These are phyloP conservation scores for Auanema freiburgensis DNA, from an alignment of 2,888 invertebrate genomes.

Conservation along the genomic window DNA sequence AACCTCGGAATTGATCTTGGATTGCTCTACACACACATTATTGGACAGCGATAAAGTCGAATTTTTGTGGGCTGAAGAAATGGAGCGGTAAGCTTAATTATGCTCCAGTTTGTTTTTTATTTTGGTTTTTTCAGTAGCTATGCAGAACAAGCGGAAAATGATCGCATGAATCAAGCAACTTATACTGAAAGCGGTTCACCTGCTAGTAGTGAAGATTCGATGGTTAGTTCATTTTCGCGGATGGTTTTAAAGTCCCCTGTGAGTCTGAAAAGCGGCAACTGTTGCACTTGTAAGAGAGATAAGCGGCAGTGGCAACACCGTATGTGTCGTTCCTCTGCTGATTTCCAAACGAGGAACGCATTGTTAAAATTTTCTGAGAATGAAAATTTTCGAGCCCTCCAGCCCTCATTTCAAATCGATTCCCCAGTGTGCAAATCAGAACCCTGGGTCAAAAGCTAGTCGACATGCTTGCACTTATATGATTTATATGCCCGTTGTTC, in stretches of 20 bases:
- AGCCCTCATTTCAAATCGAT: too few species aligned
- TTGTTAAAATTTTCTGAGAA: too few species aligned
- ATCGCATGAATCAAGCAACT: too few species aligned
- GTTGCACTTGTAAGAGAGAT: too few species aligned
- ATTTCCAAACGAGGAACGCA: too few species aligned
- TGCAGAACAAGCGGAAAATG: slow-evolving; percentile 2
- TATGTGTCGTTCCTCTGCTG: too few species aligned
- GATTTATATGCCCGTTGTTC: too few species aligned
- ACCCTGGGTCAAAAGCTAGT: too few species aligned
- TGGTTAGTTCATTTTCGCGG: neutral
- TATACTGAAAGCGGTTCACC: neutral
- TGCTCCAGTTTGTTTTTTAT: neutral
- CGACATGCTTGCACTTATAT: too few species aligned
- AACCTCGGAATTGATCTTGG: slow-evolving; percentile 17
- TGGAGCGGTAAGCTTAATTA: slow-evolving; percentile 32
- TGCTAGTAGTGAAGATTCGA: neutral
- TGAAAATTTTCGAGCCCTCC: too few species aligned
- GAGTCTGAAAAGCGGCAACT: neutral
- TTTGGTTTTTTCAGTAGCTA: neutral
- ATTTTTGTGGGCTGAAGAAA: slow-evolving; percentile 45
- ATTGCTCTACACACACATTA: slow-evolving; percentile 12
- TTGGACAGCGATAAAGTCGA: slow-evolving; percentile 12
- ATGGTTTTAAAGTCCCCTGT: neutral
- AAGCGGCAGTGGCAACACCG: too few species aligned
- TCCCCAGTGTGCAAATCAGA: too few species aligned